These are phyloP conservation scores for Ceraclea dissimilis DNA, from an alignment of 2,888 invertebrate species.

Conservation along the genomic window DNA sequence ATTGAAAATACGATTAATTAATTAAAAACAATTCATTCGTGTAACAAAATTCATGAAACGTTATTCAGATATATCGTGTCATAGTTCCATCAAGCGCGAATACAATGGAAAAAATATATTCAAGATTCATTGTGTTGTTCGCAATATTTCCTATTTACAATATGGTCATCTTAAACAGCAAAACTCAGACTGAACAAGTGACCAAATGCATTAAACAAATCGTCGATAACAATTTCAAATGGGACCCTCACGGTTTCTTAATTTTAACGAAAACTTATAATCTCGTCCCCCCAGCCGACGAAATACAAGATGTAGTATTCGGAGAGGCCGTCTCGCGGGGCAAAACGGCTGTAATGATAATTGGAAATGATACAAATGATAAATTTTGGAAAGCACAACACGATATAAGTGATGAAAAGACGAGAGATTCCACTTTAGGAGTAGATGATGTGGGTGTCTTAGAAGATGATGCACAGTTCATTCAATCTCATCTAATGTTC, in stretches of 20 bases:
- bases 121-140: too few relatives aligned
- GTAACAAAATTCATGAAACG: too few relatives aligned
- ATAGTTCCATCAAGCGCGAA: too few relatives aligned
- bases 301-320: constrained; percentile 13
- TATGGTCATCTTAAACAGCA: neutral
- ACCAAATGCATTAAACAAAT: neutral
- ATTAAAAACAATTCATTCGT: too few relatives aligned
- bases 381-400: constrained; percentile 5
- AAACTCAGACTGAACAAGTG: neutral
- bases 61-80: too few relatives aligned
- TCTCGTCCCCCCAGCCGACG: constrained; percentile 9
- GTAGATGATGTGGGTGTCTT: constrained; percentile 12
- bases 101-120: too few relatives aligned
- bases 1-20: too few relatives aligned
- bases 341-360: constrained; percentile 18
- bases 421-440: neutral
- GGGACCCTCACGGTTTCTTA: constrained; percentile 19
- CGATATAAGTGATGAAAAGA: neutral
- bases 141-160: too few relatives aligned
- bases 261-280: constrained; percentile 20
- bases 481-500: constrained; percentile 22
- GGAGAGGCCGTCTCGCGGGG: neutral
- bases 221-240: neutral
- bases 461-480: constrained; percentile 14
- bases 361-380: constrained; percentile 20